A percentile compares a stretch with the other conserved stretches of the same genome.
phyloP scores from a whole-genome alignment of 2,113 vertebrate genomes.

The Neogobius melanostomus region DNA sequence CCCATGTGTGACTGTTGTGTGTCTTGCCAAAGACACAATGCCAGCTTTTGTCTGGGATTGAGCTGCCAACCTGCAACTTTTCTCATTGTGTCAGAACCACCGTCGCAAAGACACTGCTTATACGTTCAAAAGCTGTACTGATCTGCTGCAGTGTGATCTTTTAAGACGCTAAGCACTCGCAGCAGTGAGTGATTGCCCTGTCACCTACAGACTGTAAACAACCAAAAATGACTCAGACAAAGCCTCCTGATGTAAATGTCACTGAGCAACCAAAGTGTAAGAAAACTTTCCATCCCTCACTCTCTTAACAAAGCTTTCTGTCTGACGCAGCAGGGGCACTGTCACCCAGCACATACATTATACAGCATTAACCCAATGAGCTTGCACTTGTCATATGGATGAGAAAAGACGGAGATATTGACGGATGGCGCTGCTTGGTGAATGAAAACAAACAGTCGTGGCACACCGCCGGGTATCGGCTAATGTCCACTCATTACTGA shows the following conservation, averaged over 20 bases:
- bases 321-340: not conserved
- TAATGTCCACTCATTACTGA: slow-evolving; percentile 14
- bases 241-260: slow-evolving; percentile 11
- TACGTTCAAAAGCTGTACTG: not conserved
- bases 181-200: slow-evolving; percentile 7
- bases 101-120: not conserved
- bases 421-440: not conserved
- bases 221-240: slow-evolving; percentile 1
- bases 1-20: no score
- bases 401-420: not conserved
- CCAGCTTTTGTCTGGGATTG: no score
- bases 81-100: not conserved
- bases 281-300: slow-evolving; percentile 4
- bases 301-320: not conserved
- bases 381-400: slow-evolving; percentile 1
- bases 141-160: not conserved
- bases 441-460: slow-evolving; percentile 11
- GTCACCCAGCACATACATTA: not conserved
- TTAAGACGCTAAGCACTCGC: not conserved
- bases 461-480: not conserved
- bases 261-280: not conserved
- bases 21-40: no score
- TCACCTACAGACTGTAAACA: slow-evolving; percentile 4
- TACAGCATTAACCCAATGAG: slow-evolving; percentile 1
- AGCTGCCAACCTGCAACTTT: not conserved